Base-by-base conservation (phyloP, 2,888 invertebrate species). In the Teleogryllus oceanicus region DNA sequence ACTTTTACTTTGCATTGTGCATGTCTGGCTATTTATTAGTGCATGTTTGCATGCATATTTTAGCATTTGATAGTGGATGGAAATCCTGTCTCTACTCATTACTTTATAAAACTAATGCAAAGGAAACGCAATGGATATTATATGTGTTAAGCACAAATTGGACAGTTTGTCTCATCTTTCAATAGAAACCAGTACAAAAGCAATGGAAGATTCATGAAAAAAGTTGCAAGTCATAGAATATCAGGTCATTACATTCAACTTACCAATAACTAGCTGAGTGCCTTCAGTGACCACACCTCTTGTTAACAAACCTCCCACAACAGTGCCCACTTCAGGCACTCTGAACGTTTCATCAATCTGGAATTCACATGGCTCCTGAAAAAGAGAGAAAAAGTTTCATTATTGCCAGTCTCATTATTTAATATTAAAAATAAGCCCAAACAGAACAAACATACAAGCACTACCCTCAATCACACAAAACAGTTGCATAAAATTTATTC, bases 261-360 rank as follows among this genome's bases (percentile, higher is more conserved):
- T 78, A 90, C 92, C 94, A 76, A 94, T 92, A 81, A 93, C 90
- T 85, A 95, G 89, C 79, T 90, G 89, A 84, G 93, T 89, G 21
- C 95, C 95, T 86, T 98, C 97, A 49, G 91, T 92, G 74, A 99
- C 91, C 37, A 94, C 92, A 0, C 99, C 99, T 85, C 94, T 93
- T 0, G 93, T 92, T 76, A 97, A 87, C 12, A 97, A 88, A 0
- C 97, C 97, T 1, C 96, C 96, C 0, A 96, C 91, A 49, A 97
- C 94, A 12, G 94, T 94, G 0, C 94, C 94, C 0, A 93, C 90
- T 83, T 94, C 94, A 0, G 93, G 93, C 20, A 96, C 94, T 85
- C 93, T 92, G 83, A 96, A 96, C 16, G 95, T 95, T 88, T 98
- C 98, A 86, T 99, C 98, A 76, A 99, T 94, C 89, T 98, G 96